Evolutionary conservation across 2,888 invertebrate species (phyloP).

Genomic region (Eupeodes latifasciatus): DNA sequence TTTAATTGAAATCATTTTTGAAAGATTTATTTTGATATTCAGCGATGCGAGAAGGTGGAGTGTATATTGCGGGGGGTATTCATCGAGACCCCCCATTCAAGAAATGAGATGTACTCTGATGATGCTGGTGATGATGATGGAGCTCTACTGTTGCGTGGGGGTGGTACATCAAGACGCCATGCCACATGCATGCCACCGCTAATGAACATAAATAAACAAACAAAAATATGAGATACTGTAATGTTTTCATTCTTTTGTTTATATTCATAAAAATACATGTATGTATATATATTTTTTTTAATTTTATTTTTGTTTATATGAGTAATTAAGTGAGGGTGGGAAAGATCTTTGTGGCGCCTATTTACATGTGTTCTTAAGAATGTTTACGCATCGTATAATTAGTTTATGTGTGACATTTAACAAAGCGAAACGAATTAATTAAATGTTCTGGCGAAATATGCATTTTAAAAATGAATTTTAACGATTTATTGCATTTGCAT

Average conservation of each 20-base stretch:
- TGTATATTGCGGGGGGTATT: conserved; percentile 13
- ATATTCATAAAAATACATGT: conserved; percentile 8
- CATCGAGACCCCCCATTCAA: conserved; percentile 13
- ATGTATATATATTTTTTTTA: too few relatives aligned
- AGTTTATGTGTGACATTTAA: conserved; percentile 72
- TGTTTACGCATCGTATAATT: conserved; percentile 73
- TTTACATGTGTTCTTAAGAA: conserved; percentile 67
- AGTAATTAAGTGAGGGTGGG: conserved; percentile 65
- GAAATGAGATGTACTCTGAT: background rate
- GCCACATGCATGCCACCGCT: conserved; percentile 12
- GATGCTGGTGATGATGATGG: conserved; percentile 11
- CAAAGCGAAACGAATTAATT: conserved; percentile 71
- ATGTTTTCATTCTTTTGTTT: conserved; percentile 56
- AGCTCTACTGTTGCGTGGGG: conserved; percentile 51
- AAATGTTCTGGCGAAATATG: conserved; percentile 54
- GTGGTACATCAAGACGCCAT: conserved; percentile 24
- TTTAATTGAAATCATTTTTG: conserved; percentile 73
- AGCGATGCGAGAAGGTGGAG: background rate
- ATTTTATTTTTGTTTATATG: conserved; percentile 52
- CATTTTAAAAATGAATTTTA: conserved; percentile 39
- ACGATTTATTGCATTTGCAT: conserved; percentile 36
- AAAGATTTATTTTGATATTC: conserved; percentile 67
- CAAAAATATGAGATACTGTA: conserved; percentile 25
- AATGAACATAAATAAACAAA: conserved; percentile 52
- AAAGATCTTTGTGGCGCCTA: conserved; percentile 28